These are phyloP conservation scores for Salvelinus fontinalis DNA, from an alignment of 2,113 vertebrate species.

Conservation along the genomic window DNA sequence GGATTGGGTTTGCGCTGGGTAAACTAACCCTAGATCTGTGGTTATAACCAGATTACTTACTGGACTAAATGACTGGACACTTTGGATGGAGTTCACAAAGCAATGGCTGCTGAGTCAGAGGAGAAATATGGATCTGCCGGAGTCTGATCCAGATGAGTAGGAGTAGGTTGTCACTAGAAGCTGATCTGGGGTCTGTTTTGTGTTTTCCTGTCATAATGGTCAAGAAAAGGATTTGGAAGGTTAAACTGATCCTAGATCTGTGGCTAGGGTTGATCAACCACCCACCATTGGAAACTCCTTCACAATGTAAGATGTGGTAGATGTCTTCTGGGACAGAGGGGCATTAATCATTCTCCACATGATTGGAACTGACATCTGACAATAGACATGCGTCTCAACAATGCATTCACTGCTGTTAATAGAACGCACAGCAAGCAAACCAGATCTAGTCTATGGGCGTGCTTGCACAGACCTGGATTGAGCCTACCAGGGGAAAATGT, in stretches of 20 bases:
- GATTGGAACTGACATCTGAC: conserved; percentile 24
- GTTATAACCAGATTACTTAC: background rate
- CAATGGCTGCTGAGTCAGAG: background rate
- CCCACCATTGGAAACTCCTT: background rate
- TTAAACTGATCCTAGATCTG: background rate
- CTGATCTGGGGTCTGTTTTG: background rate
- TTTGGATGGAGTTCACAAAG: background rate
- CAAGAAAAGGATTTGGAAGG: background rate
- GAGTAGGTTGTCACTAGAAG: background rate
- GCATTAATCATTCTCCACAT: conserved; percentile 26
- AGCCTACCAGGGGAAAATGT: too few species aligned
- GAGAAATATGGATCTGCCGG: background rate
- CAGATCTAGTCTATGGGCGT: background rate
- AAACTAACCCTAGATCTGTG: too few species aligned
- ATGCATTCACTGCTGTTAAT: conserved; percentile 5
- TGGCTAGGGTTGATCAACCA: background rate
- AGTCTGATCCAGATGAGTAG: background rate
- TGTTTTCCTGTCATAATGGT: background rate
- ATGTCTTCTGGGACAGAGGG: background rate
- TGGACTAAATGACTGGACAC: background rate
- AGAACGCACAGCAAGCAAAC: background rate
- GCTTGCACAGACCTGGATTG: too few species aligned
- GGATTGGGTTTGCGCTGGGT: too few species aligned
- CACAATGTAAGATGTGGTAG: conserved; percentile 43
- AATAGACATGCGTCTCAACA: conserved; percentile 28